Evolutionary conservation across 1,140 invertebrate species (phyloP).

Genomic region (Eufriesea mexicana): DNA sequence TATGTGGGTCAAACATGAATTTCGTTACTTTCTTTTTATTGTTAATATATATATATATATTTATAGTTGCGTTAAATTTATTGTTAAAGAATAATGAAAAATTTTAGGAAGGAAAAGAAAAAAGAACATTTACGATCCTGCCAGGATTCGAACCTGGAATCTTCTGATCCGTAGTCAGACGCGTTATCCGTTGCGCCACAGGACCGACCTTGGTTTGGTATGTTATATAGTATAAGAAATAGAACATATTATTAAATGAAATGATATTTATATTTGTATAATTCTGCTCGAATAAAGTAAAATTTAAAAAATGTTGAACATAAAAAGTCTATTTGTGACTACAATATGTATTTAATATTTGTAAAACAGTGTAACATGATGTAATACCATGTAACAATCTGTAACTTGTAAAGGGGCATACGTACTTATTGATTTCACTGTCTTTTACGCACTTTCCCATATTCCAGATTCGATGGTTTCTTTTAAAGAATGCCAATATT

Average conservation of each 20-base stretch:
- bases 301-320: not conserved
- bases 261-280: not conserved
- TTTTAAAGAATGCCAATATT: not conserved
- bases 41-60: no score
- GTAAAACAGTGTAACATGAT: not conserved
- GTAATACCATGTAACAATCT: not conserved
- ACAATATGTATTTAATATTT: no score
- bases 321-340: not conserved
- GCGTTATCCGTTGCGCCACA: slow-evolving; percentile 96
- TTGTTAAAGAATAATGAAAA: not conserved
- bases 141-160: slow-evolving; percentile 96
- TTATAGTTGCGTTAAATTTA: no score
- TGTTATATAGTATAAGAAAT: not conserved
- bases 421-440: not conserved
- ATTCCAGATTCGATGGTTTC: not conserved
- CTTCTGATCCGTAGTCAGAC: slow-evolving; percentile 96
- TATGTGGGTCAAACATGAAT: no score
- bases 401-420: not conserved
- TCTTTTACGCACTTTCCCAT: not conserved
- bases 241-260: not conserved
- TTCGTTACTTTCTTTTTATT: no score
- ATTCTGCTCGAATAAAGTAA: not conserved
- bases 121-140: slow-evolving; percentile 88
- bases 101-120: slow-evolving; percentile 69
- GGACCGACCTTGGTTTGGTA: slow-evolving; percentile 81